phyloP scores from a whole-genome alignment of 2,113 vertebrate genomes.

The Bolborhynchus lineola region DNA sequence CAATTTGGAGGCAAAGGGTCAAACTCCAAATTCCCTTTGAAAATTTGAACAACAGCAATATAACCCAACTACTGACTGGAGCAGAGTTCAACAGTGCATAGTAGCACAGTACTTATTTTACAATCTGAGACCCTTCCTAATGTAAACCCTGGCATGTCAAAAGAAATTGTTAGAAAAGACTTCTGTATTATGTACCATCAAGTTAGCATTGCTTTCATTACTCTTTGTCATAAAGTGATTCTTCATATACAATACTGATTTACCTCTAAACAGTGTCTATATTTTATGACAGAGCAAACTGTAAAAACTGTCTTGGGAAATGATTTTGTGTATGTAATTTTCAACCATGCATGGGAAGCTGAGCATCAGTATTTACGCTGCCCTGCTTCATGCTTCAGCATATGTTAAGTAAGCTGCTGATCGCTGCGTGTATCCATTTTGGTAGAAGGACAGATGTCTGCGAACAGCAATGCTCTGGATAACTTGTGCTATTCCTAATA shows the following conservation, averaged over 20 bases:
- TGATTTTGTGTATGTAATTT: neutral
- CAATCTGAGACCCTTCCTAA: neutral
- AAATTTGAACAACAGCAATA: neutral
- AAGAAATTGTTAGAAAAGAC: neutral
- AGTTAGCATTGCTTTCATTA: neutral
- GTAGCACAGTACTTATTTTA: neutral
- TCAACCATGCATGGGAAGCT: neutral
- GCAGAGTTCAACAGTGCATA: neutral
- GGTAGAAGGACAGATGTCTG: conserved; percentile 31
- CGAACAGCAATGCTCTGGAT: conserved; percentile 34
- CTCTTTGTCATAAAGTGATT: neutral
- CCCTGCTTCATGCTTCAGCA: neutral
- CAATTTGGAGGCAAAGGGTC: neutral
- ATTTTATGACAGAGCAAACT: neutral
- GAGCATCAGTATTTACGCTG: neutral
- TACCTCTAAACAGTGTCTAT: neutral
- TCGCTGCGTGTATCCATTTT: neutral
- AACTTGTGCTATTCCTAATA: conserved; percentile 57
- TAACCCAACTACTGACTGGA: neutral
- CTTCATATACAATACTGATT: neutral
- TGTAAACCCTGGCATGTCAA: neutral
- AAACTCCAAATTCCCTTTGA: neutral
- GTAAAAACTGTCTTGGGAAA: conserved; percentile 2
- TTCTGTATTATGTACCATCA: neutral
- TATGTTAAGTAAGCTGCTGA: neutral